A percentile compares a stretch with the other conserved stretches of the same genome.
These are phyloP conservation scores for Caranx ignobilis DNA, from an alignment of 2,113 vertebrate species.

Conservation along the genomic window DNA sequence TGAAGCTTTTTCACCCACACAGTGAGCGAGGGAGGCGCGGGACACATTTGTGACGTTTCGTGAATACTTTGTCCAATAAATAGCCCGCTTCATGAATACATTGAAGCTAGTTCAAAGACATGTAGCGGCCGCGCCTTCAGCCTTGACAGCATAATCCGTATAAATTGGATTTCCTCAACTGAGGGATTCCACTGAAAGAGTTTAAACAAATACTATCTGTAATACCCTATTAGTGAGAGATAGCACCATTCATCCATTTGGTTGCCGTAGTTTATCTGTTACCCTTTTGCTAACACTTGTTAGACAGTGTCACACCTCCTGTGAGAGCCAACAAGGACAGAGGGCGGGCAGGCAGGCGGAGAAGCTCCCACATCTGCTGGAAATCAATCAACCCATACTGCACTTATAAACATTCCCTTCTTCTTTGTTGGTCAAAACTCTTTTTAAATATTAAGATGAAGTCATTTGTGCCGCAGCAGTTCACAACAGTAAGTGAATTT, in stretches of 20 bases:
- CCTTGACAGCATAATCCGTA: background rate
- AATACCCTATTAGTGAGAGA: background rate
- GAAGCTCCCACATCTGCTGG: conserved; percentile 24
- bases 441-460: background rate
- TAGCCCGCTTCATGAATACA: conserved; percentile 60
- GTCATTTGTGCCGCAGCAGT: background rate
- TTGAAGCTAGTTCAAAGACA: conserved; percentile 45
- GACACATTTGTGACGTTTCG: conserved; percentile 62
- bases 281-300: conserved; percentile 46
- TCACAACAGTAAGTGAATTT: background rate
- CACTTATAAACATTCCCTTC: background rate
- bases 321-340: conserved; percentile 48
- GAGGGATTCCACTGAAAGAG: conserved; percentile 11
- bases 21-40: conserved; percentile 42
- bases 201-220: conserved; percentile 10
- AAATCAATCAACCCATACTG: conserved; percentile 44
- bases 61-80: conserved; percentile 71
- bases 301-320: conserved; percentile 57
- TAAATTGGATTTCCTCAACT: background rate
- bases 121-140: background rate
- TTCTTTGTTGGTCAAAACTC: background rate
- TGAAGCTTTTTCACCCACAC: conserved; percentile 75
- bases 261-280: conserved; percentile 41
- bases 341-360: conserved; percentile 26
- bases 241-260: conserved; percentile 47